Evolutionary conservation across 2,888 invertebrate species (phyloP), one percentile per base, ranked within the genome.

Genomic region (Idaea straminata): DNA sequence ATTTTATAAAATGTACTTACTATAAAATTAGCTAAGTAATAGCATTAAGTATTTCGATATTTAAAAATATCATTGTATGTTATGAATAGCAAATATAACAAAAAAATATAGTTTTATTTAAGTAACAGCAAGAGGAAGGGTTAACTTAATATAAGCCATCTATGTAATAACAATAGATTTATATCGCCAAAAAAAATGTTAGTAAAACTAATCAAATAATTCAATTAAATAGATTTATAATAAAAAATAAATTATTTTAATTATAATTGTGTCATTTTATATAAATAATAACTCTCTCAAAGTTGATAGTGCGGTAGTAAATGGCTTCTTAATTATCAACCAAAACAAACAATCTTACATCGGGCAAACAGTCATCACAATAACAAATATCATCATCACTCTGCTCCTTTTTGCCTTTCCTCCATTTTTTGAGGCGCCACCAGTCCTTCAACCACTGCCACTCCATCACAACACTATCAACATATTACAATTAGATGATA

Each of bases 381-480:
- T 94, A 96, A 90, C 96, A 96, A 83, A 95, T 93, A 80, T 95
- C 95, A 87, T 95, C 95, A 81, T 93, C 93, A 83, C 81, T 87
- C 76, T 89, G 88, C 73, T 87, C 89, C 79, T 87, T 91, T 76
- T 94, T 93, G 79, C 89, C 93, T 83, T 91, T 94, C 76, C 95
- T 94, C 93, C 95, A 95, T 83, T 94, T 94, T 88, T 96, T 96
- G 68, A 96, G 91, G 69, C 96, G 94, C 96, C 96, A 96, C 96
- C 96, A 96, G 87, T 96, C 96, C 87, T 96, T 96, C 80, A 96
- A 91, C 96, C 96, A 96, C 78, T 95, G 94, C 96, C 96, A 96
- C 92, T 96, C 96, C 96, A 96, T 96, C 78, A 83, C 80, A 76
- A 76, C 79, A 81, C 77, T 82, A 83, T 82, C 81, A 84, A 77